Conservation (phyloP, 2,888 invertebrate species). For the Scotopteryx bipunctaria region DNA sequence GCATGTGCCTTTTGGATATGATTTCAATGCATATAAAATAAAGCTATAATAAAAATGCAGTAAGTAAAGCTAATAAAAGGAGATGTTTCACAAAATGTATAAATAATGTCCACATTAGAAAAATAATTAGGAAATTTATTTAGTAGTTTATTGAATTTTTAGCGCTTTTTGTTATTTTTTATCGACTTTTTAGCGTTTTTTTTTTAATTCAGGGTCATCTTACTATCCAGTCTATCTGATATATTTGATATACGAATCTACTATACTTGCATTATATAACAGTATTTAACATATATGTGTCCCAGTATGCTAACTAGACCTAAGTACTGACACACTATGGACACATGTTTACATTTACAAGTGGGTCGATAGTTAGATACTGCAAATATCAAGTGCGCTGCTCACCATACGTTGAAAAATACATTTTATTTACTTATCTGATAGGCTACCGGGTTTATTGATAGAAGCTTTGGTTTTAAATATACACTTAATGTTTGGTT, state of each 20-base stretch:
- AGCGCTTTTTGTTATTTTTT: too few relatives aligned
- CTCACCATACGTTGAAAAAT: constrained; percentile 38
- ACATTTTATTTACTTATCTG: constrained; percentile 58
- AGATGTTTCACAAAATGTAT: too few relatives aligned
- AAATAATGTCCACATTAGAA: too few relatives aligned
- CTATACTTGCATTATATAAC: too few relatives aligned
- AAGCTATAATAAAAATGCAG: too few relatives aligned
- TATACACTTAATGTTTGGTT: background rate
- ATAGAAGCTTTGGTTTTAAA: constrained; percentile 1
- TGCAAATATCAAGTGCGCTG: constrained; percentile 40
- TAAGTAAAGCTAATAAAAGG: too few relatives aligned
- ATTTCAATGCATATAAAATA: background rate
- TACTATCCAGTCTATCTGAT: too few relatives aligned
- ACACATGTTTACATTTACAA: constrained; percentile 29
- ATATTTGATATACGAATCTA: too few relatives aligned
- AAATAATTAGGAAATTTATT: too few relatives aligned
- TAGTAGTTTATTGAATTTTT: too few relatives aligned
- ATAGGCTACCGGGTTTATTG: constrained; percentile 35
- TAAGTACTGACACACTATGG: constrained; percentile 2
- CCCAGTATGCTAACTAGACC: constrained; percentile 12
- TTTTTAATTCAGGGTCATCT: too few relatives aligned
- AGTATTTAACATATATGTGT: constrained; percentile 8
- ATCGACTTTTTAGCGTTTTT: too few relatives aligned
- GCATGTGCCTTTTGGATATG: background rate
- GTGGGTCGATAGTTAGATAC: constrained; percentile 36